Conservation (phyloP, 2,888 invertebrate species). For the Anarsia innoxiella region DNA sequence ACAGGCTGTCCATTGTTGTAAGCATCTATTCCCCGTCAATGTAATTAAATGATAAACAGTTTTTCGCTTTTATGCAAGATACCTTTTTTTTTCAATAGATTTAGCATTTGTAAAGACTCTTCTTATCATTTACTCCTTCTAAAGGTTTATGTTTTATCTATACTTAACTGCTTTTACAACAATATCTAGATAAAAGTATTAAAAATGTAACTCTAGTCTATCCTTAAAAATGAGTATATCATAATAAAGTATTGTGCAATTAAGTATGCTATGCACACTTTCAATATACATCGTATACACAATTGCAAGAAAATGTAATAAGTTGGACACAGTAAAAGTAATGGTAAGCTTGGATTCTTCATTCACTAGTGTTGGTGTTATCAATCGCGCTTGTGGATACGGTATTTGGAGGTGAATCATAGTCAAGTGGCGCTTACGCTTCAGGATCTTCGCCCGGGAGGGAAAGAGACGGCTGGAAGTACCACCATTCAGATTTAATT, state of each 20-base stretch:
- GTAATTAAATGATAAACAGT: constrained; percentile 2
- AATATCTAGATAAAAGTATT: too few relatives aligned
- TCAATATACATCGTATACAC: too few relatives aligned
- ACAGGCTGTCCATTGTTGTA: constrained; percentile 9
- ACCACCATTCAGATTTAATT: constrained; percentile 70
- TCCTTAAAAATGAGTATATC: constrained; percentile 38
- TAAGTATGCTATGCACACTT: too few relatives aligned
- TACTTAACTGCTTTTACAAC: too few relatives aligned
- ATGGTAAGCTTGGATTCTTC: constrained; percentile 41
- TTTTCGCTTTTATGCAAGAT: too few relatives aligned
- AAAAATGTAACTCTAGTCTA: too few relatives aligned
- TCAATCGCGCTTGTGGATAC: constrained; percentile 69
- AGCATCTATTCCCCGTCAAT: constrained; percentile 1
- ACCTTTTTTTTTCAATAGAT: too few relatives aligned
- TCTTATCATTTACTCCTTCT: too few relatives aligned
- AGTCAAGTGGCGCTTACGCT: constrained; percentile 69
- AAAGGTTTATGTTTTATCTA: too few relatives aligned
- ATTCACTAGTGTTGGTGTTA: constrained; percentile 68
- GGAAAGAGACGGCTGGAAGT: constrained; percentile 59
- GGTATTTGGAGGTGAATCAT: constrained; percentile 71
- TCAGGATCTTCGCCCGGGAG: constrained; percentile 51
- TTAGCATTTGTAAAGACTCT: too few relatives aligned
- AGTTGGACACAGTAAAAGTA: too few relatives aligned
- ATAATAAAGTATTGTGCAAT: neutral
- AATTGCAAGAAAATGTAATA: too few relatives aligned